Evolutionary conservation across 2,113 vertebrate species (phyloP).

Genomic region (Columba janthina): DNA sequence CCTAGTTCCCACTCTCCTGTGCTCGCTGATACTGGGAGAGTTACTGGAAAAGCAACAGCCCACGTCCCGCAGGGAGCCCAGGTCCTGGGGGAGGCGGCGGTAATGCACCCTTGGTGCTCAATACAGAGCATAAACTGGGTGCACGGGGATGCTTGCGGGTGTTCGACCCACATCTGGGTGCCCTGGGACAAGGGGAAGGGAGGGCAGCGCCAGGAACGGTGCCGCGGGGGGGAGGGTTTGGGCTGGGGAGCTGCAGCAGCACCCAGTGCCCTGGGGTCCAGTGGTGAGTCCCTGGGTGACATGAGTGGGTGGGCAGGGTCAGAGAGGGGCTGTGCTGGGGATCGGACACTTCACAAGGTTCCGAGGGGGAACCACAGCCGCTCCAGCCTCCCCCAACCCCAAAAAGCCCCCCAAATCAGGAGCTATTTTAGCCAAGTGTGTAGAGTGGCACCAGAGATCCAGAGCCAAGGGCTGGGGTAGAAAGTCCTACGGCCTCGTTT

Average conservation of each 20-base stretch:
- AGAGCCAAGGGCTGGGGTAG: not conserved
- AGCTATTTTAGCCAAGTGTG: rapidly evolving
- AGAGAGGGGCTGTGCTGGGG: not conserved
- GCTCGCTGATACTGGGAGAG: not conserved
- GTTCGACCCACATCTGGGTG: rapidly evolving
- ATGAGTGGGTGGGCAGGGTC: not conserved
- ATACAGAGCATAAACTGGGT: rapidly evolving
- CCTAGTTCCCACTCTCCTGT: rapidly evolving
- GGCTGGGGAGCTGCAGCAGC: not conserved
- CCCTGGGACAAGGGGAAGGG: rapidly evolving
- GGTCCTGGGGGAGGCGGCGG: rapidly evolving
- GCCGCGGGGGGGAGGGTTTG: rapidly evolving
- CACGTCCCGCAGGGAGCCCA: rapidly evolving
- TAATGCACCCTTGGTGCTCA: rapidly evolving
- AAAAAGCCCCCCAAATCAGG: not conserved
- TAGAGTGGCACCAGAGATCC: rapidly evolving
- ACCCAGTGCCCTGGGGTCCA: not conserved
- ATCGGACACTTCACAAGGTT: not conserved
- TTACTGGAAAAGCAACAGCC: slow-evolving; percentile 38
- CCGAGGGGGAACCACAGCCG: rapidly evolving
- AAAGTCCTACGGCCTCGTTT: not conserved
- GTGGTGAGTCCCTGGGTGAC: rapidly evolving
- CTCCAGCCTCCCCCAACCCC: not conserved
- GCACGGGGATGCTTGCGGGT: not conserved
- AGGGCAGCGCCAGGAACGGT: rapidly evolving